phyloP scores from a whole-genome alignment of 1,140 invertebrate genomes.

The Berghia stephanieae region DNA sequence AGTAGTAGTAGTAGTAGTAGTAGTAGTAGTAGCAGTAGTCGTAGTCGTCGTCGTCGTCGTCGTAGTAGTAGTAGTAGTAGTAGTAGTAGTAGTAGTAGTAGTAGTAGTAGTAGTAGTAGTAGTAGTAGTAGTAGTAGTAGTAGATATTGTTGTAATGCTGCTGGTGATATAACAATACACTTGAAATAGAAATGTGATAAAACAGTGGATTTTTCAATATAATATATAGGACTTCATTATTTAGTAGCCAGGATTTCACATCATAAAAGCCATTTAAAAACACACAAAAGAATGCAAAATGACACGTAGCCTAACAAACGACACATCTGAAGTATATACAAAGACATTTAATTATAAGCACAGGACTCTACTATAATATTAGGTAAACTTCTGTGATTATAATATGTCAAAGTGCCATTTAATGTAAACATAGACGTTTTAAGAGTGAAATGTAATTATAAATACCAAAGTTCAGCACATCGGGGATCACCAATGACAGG shows the following conservation, averaged over 20 bases:
- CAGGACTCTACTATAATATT: too few species aligned
- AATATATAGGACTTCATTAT: background rate
- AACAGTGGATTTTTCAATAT: background rate
- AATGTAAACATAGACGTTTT: background rate
- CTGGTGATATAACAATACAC: too few species aligned
- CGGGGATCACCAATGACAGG: too few species aligned
- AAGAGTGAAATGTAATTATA: too few species aligned
- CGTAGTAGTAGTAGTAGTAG: conserved; percentile 1
- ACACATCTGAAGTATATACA: too few species aligned
- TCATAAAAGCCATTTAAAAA: background rate
- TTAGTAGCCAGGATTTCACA: background rate
- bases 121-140: background rate
- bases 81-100: conserved; percentile 2
- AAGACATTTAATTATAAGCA: too few species aligned
- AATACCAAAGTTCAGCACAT: too few species aligned
- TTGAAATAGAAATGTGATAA: too few species aligned
- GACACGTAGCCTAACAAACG: too few species aligned
- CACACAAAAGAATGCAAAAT: background rate
- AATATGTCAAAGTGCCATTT: background rate
- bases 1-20: conserved; percentile 11
- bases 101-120: conserved; percentile 9
- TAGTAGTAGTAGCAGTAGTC: background rate
- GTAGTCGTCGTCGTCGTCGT: background rate
- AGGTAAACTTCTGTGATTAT: too few species aligned
- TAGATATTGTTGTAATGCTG: too few species aligned